Evolutionary conservation across 1,140 invertebrate species (phyloP).

Genomic region (Stegodyphus dumicola): DNA sequence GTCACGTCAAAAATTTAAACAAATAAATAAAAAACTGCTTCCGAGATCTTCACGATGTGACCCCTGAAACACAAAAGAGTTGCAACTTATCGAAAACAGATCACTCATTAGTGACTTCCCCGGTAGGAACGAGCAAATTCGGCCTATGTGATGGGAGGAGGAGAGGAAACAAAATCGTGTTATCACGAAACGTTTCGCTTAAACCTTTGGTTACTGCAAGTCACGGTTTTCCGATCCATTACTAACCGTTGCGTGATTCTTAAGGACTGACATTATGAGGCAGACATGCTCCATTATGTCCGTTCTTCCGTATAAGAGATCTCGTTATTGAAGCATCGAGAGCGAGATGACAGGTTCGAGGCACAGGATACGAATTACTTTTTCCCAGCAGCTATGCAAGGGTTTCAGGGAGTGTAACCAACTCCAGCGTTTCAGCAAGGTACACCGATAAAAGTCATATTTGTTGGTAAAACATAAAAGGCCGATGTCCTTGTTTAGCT

Average conservation of each 20-base stretch:
- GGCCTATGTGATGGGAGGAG: too few species aligned
- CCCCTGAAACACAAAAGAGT: slow-evolving; percentile 12
- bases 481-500: too few species aligned
- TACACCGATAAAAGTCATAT: too few species aligned
- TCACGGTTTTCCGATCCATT: slow-evolving; percentile 26
- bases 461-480: too few species aligned
- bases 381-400: too few species aligned
- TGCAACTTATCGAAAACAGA: slow-evolving; percentile 39
- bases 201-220: slow-evolving; percentile 17
- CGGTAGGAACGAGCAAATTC: background rate
- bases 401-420: too few species aligned
- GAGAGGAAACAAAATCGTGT: slow-evolving; percentile 4
- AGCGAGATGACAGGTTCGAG: too few species aligned
- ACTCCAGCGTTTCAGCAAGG: too few species aligned
- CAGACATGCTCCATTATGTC: too few species aligned
- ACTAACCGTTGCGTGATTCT: background rate
- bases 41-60: slow-evolving; percentile 47
- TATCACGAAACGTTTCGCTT: background rate
- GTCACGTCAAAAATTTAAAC: slow-evolving; percentile 16
- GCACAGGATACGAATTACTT: too few species aligned
- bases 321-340: too few species aligned
- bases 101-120: slow-evolving; percentile 41
- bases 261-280: background rate
- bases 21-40: slow-evolving; percentile 20
- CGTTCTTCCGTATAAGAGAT: too few species aligned